These are phyloP conservation scores for Drosophila quadrilineata DNA, from an alignment of 1,140 invertebrate genomes.

Conservation along the genomic window DNA sequence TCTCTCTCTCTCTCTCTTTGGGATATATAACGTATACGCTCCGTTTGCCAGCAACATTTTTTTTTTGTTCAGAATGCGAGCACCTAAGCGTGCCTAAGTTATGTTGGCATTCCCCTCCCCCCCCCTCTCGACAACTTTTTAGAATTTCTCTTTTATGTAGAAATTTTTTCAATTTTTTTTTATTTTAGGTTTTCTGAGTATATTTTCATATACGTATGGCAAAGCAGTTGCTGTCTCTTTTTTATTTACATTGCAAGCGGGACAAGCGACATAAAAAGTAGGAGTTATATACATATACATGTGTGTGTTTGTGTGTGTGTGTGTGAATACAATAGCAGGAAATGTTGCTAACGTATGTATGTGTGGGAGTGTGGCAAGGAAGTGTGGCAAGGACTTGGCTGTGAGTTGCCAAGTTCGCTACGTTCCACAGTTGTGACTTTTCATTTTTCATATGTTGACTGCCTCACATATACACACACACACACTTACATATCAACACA, in stretches of 20 bases:
- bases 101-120: conserved; percentile 10
- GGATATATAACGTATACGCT: conserved; percentile 46
- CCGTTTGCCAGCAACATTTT: conserved; percentile 46
- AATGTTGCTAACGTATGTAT: conserved; percentile 7
- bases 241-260: conserved; percentile 69
- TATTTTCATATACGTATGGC: conserved; percentile 55
- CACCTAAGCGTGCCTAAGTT: conserved; percentile 37
- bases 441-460: conserved; percentile 77
- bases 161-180: conserved; percentile 55
- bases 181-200: conserved; percentile 19
- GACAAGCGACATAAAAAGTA: conserved; percentile 66
- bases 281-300: conserved; percentile 30
- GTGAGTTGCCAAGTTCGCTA: conserved; percentile 13
- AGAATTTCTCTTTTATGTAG: no score
- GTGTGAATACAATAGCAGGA: conserved; percentile 31
- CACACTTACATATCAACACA: background rate
- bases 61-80: conserved; percentile 1
- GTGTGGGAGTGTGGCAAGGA: conserved; percentile 17
- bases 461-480: conserved; percentile 30
- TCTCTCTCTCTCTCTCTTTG: background rate
- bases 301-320: conserved; percentile 29
- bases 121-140: conserved; percentile 29
- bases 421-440: conserved; percentile 63
- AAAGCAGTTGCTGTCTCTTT: conserved; percentile 73
- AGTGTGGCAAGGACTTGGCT: conserved; percentile 26